Percentiles rank a stretch among this genome's conserved stretches.
phyloP scores from a whole-genome alignment of 2,888 invertebrate species.

The Ophioninae sp. region DNA sequence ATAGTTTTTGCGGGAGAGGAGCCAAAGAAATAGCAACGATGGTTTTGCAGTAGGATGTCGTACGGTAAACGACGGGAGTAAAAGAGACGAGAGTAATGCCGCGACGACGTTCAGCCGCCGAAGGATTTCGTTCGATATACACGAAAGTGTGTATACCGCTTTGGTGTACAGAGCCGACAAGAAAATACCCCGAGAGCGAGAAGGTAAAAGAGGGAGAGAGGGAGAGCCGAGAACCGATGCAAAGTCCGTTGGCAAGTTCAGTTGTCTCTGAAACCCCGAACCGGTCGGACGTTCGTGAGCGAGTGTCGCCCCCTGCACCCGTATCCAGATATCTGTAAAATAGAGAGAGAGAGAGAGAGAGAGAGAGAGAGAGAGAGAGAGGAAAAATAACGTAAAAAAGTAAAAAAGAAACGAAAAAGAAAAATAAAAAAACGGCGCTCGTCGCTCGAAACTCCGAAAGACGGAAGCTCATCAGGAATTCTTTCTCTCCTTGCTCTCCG shows the following conservation, averaged over 20 bases:
- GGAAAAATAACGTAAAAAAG: not conserved
- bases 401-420: not conserved
- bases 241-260: conserved; percentile 75
- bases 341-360: not conserved
- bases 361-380: not conserved
- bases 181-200: not conserved
- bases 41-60: not conserved
- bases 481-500: not conserved
- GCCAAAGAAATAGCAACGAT: not conserved
- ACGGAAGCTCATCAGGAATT: not conserved
- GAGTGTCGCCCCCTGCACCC: conserved; percentile 33
- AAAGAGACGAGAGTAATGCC: not conserved
- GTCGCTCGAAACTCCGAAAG: not conserved
- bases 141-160: not conserved
- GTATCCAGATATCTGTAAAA: not conserved
- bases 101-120: not conserved
- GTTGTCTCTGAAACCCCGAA: conserved; percentile 79
- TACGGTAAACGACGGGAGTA: not conserved
- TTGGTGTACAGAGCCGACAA: not conserved
- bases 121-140: not conserved
- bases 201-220: conserved; percentile 40
- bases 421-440: not conserved
- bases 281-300: conserved; percentile 76
- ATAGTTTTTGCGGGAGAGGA: not conserved
- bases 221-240: conserved; percentile 69